Base-by-base conservation (phyloP, 2,797 vertebrate genomes). In the Anguilla marmorata region DNA sequence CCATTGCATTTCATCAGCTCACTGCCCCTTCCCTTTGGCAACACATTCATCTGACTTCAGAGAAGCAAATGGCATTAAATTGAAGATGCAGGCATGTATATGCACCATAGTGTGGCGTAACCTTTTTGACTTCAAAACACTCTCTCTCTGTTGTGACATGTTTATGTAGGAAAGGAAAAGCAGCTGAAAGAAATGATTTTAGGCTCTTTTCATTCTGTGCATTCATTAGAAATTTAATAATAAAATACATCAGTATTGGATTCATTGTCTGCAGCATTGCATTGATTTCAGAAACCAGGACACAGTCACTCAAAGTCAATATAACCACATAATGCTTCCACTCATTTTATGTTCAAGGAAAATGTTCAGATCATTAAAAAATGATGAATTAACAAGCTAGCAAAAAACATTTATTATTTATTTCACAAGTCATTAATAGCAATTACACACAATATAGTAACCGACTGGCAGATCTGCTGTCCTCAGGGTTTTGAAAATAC, bases 331-430 rank as follows among this genome's bases (percentile, higher is more conserved):
- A 74, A 74, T 74, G 24, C 14, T 74, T 37, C 27, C 9, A 74
- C 30, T 74, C 27, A 74, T 30, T 74, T 74, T 27, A 74, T 4
- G 2, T 11, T 2, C 27, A 19, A 37, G 1, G 33, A 74, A 74
- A 74, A 74, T 33, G 27, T 27, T 74, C 72, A 76, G 33, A 76
- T 76, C 72, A 19, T 76, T 76, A 72, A 72, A 72, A 72, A 72
- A 72, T 72, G n/a, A 30, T 30, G 6, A 72, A 72, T 72, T 72
- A 76, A 76, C 72, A 76, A 76, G 72, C 72, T 76, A 33, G 72
- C 14, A 19, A 76, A 33, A 76, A 3, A 12, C 33, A 41, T 76
- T 76, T 12, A 76, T 76, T 76, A 76, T 76, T 76, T 76, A 76
- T 76, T 76, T 76, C 8, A 76, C 33, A 11, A 76, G 72, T 76